Evolutionary conservation across 2,888 invertebrate genomes (phyloP), one percentile per base, ranked within the genome.

Genomic region (Spodoptera littoralis): DNA sequence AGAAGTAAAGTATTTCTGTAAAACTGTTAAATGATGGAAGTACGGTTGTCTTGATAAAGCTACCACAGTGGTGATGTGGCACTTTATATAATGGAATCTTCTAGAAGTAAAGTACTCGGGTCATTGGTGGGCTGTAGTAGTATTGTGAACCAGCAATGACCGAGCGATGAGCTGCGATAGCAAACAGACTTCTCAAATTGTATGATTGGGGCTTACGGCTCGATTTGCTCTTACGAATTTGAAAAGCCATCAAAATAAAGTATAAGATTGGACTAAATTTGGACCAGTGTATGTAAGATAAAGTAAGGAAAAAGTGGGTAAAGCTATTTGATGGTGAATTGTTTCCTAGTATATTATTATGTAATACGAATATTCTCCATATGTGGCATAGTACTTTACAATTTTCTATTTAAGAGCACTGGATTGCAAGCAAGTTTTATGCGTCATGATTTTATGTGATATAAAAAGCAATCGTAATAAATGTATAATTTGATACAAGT

Each of bases 141-240:
- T 54, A 58, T 56, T 81, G 81, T 79, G 69, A 79, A 67, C 78
- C 60, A 55, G 45, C 57, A 60, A 54, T 65, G 70, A 65, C 5
- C 9, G 52, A 53, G 52, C 46, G 46, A 5, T 45, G 30, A 12
- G 69, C 58, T 60, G 80, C 62, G 73, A 44, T 54, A 70, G 64
- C 66, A 54, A 61, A 65, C 55, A 72, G 70, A 79, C 65, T 70
- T 84, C 85, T 85, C 85, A 80, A 85, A 83, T 86, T 73, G 88
- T 81, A 81, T 82, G 84, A 74, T 74, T 67, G 80, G 79, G 81
- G 87, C 87, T 86, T 87, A 86, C 66, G 85, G 85, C 85, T 85
- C 77, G 73, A 70, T 76, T 79, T 77, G 74, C 77, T 64, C 78
- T 74, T 58, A 76, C 65, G 70, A 46, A 71, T 76, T 83, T 82